Conservation (phyloP, 1,140 invertebrate genomes). For the Megathymus violae region DNA sequence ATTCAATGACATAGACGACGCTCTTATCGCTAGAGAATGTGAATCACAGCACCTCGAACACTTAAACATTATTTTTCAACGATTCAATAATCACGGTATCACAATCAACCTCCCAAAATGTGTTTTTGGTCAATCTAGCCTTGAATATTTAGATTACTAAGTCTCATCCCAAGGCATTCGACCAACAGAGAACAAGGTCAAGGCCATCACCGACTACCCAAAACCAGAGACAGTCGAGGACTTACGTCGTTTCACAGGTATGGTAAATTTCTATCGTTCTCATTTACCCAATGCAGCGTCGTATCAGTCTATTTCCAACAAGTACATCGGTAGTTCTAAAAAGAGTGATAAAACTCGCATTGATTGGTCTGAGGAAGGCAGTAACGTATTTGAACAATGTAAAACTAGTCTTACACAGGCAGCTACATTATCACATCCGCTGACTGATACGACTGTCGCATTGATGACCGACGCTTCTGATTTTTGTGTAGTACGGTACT, state of each 20-base stretch:
- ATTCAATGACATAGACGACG: background rate
- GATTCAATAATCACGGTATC: no score
- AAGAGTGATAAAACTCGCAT: slow-evolving; percentile 45
- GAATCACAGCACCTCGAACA: background rate
- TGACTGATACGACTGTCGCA: background rate
- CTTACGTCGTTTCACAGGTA: slow-evolving; percentile 11
- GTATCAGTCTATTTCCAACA: slow-evolving; percentile 23
- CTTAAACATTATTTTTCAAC: no score
- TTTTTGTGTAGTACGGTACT: slow-evolving; percentile 39
- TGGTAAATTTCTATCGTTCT: slow-evolving; percentile 32
- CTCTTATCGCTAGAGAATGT: background rate
- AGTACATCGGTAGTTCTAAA: slow-evolving; percentile 25
- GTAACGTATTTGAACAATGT: slow-evolving; percentile 60
- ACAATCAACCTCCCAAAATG: no score
- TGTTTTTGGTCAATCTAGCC: no score
- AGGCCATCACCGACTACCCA: slow-evolving; percentile 5
- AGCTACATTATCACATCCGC: slow-evolving; percentile 49
- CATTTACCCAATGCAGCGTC: slow-evolving; percentile 18
- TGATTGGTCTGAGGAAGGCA: slow-evolving; percentile 49
- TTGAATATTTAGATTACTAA: background rate
- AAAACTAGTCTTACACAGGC: slow-evolving; percentile 59
- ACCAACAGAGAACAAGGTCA: background rate
- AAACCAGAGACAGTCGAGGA: slow-evolving; percentile 1
- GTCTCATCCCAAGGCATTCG: slow-evolving; percentile 1
- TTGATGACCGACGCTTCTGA: slow-evolving; percentile 49